These are phyloP conservation scores for Thermophis baileyi DNA, from an alignment of 2,113 vertebrate species.

Conservation along the genomic window DNA sequence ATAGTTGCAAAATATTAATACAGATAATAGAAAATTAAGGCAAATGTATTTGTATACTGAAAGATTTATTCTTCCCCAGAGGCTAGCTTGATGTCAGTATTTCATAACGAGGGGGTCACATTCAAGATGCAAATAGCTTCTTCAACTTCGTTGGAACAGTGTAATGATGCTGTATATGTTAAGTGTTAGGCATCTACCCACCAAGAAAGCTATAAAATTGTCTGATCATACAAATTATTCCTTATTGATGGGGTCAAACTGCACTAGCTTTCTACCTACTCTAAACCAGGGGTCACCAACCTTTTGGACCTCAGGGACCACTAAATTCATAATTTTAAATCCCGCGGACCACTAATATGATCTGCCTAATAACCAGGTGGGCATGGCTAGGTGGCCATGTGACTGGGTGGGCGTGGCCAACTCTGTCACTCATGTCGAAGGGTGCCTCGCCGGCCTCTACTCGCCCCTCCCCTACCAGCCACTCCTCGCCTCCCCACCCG, in stretches of 20 bases:
- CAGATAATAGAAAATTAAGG: not conserved
- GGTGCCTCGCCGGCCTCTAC: no score
- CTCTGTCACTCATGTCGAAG: no score
- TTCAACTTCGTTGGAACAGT: not conserved
- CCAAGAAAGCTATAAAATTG: not conserved
- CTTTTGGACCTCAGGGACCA: no score
- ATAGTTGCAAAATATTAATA: no score
- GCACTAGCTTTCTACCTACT: not conserved
- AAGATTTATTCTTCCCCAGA: not conserved
- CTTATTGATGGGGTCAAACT: not conserved
- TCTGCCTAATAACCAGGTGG: no score
- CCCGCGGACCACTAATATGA: no score
- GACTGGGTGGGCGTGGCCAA: no score
- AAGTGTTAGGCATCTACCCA: not conserved
- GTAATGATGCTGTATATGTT: not conserved
- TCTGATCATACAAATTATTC: not conserved
- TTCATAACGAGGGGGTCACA: not conserved
- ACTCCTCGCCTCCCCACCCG: no score
- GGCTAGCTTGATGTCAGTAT: not conserved
- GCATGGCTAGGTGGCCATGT: no score
- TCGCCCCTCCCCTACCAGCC: no score
- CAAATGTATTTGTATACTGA: not conserved
- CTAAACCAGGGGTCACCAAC: no score
- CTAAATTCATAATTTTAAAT: no score
- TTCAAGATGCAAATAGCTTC: slow-evolving; percentile 4